A percentile compares a stretch with the other conserved stretches of the same genome.
These are phyloP conservation scores for Antedon mediterranea DNA, from an alignment of 53 echinoderm and acorn worm genomes.

Conservation along the genomic window DNA sequence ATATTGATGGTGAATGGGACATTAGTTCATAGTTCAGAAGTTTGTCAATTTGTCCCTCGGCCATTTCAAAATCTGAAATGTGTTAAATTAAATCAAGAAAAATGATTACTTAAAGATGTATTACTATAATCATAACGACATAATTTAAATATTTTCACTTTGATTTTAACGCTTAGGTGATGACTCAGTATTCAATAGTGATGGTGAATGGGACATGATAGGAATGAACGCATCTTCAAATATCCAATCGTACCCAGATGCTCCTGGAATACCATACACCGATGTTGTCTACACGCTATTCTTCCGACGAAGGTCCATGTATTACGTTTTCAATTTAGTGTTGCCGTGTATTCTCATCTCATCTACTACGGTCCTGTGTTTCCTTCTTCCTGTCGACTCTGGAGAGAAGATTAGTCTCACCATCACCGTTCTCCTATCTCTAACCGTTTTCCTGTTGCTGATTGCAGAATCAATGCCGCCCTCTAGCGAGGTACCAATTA, in stretches of 20 bases:
- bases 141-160: too few species aligned
- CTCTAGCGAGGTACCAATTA: slow-evolving; percentile 92
- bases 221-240: slow-evolving; percentile 27
- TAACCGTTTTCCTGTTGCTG: slow-evolving; percentile 84
- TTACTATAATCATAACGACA: too few species aligned
- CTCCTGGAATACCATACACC: slow-evolving; percentile 52
- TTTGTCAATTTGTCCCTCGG: too few species aligned
- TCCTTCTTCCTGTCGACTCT: slow-evolving; percentile 87
- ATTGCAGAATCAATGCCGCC: slow-evolving; percentile 98
- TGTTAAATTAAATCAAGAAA: too few species aligned
- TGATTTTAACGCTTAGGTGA: slow-evolving; percentile 32
- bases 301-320: slow-evolving; percentile 54
- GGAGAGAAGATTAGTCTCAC: slow-evolving; percentile 93
- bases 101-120: too few species aligned
- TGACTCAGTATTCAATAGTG: slow-evolving; percentile 53
- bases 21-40: too few species aligned
- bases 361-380: slow-evolving; percentile 59
- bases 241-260: slow-evolving; percentile 48
- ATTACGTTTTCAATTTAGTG: slow-evolving; percentile 82
- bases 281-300: slow-evolving; percentile 62
- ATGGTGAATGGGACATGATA: slow-evolving; percentile 95
- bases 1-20: slow-evolving; percentile 92
- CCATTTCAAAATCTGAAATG: too few species aligned
- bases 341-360: slow-evolving; percentile 75
- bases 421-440: slow-evolving; percentile 79